A percentile compares a stretch with the other conserved stretches of the same genome.
These are phyloP conservation scores for Drosophila navojoa DNA, from an alignment of 1,140 invertebrate genomes.

Conservation along the genomic window DNA sequence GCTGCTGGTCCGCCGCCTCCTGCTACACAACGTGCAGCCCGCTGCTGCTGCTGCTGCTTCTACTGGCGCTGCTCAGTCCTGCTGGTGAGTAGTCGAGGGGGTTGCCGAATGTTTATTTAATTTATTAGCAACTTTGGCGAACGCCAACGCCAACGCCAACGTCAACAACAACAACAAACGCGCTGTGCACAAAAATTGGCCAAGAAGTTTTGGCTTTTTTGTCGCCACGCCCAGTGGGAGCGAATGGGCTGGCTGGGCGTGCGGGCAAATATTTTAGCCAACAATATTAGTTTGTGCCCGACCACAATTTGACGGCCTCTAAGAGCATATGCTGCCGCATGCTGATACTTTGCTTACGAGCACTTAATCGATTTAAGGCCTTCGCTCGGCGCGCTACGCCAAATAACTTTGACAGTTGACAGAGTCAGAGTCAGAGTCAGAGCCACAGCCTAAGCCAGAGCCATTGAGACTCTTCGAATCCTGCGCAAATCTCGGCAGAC, in stretches of 20 bases:
- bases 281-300: constrained; percentile 43
- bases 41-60: constrained; percentile 22
- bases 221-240: neutral
- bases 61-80: constrained; percentile 14
- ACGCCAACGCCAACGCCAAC: constrained; percentile 13
- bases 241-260: neutral
- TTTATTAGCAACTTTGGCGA: constrained; percentile 60
- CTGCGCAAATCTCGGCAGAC: constrained; percentile 31
- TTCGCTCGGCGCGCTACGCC: constrained; percentile 21
- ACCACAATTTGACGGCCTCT: constrained; percentile 39
- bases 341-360: constrained; percentile 42
- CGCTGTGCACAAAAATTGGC: constrained; percentile 45
- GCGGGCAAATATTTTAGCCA: constrained; percentile 45
- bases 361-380: constrained; percentile 52
- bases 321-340: constrained; percentile 23
- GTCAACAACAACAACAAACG: constrained; percentile 13
- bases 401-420: constrained; percentile 46
- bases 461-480: constrained; percentile 29
- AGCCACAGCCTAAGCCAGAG: neutral
- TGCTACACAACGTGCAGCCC: constrained; percentile 18
- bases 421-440: neutral
- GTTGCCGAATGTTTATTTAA: constrained; percentile 58
- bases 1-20: constrained; percentile 11
- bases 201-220: constrained; percentile 38
- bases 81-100: constrained; percentile 28